Evolutionary conservation across 1,140 invertebrate species (phyloP).

Genomic region (Branchinecta lindahli): DNA sequence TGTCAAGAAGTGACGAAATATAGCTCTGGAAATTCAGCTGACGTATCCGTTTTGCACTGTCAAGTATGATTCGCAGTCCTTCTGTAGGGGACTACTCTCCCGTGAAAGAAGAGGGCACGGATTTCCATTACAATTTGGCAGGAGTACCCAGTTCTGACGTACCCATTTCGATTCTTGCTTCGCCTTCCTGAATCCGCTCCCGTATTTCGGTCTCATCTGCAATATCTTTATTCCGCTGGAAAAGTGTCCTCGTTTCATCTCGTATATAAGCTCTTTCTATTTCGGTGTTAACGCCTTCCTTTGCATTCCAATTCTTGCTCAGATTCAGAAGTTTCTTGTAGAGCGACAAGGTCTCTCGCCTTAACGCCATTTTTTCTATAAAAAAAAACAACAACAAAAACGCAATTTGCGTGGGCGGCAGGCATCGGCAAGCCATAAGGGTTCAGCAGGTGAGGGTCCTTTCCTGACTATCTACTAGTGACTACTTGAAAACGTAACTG

Average conservation of each 20-base stretch:
- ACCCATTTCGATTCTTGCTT: slow-evolving; percentile 26
- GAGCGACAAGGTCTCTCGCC: slow-evolving; percentile 19
- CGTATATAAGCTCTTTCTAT: slow-evolving; percentile 23
- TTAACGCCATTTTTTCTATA: slow-evolving; percentile 12
- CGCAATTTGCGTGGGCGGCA: too few relatives aligned
- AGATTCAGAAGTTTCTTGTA: slow-evolving; percentile 22
- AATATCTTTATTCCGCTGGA: slow-evolving; percentile 22
- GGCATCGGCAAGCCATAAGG: too few relatives aligned
- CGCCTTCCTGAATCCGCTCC: slow-evolving; percentile 23
- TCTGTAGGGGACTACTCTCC: too few relatives aligned
- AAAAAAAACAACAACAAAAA: background rate
- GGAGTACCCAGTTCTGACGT: background rate
- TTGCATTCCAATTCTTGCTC: slow-evolving; percentile 21
- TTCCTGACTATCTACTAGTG: too few relatives aligned
- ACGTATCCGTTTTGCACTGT: too few relatives aligned
- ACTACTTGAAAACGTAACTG: too few relatives aligned
- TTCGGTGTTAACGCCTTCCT: slow-evolving; percentile 15
- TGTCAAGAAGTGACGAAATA: too few relatives aligned
- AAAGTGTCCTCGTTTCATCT: slow-evolving; percentile 23
- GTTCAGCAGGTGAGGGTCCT: too few relatives aligned
- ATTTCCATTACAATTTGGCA: too few relatives aligned
- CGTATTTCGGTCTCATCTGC: slow-evolving; percentile 21
- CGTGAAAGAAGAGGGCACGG: too few relatives aligned
- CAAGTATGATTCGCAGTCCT: too few relatives aligned
- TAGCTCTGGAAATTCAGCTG: too few relatives aligned